phyloP scores from a whole-genome alignment of 1,140 invertebrate species.

The Drosophila parvula region DNA sequence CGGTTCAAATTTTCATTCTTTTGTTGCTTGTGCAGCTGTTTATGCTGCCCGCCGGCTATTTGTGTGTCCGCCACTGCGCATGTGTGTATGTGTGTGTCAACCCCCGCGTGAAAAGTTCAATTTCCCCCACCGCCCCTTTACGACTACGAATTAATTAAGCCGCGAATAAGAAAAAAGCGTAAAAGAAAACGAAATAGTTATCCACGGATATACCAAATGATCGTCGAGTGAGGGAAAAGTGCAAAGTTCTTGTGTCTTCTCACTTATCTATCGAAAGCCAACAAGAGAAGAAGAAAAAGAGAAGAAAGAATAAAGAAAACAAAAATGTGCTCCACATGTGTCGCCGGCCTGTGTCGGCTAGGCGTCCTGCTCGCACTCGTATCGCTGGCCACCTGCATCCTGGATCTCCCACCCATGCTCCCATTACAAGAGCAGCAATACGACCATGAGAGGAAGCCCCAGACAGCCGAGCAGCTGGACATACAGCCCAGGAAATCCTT shows the following conservation, averaged over 20 bases:
- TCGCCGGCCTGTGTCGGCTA: slow-evolving; percentile 18
- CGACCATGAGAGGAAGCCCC: slow-evolving; percentile 15
- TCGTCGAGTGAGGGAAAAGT: slow-evolving; percentile 28
- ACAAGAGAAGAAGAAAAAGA: slow-evolving; percentile 9
- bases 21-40: slow-evolving; percentile 37
- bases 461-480: slow-evolving; percentile 15
- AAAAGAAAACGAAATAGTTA: slow-evolving; percentile 20
- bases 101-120: slow-evolving; percentile 53
- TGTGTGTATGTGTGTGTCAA: slow-evolving; percentile 44
- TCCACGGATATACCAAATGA: slow-evolving; percentile 15
- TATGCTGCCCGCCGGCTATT: slow-evolving; percentile 48
- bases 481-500: slow-evolving; percentile 3
- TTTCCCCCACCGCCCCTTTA: slow-evolving; percentile 15
- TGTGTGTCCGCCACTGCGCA: slow-evolving; percentile 56
- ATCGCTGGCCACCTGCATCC: slow-evolving; percentile 8
- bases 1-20: slow-evolving; percentile 34
- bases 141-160: slow-evolving; percentile 46
- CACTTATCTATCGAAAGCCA: not conserved
- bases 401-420: slow-evolving; percentile 15
- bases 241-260: slow-evolving; percentile 20
- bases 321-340: slow-evolving; percentile 70
- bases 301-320: slow-evolving; percentile 11
- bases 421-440: slow-evolving; percentile 8
- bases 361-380: slow-evolving; percentile 11
- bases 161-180: slow-evolving; percentile 9